Evolutionary conservation across 2,113 vertebrate species (phyloP).

Genomic region (Gracilinanus agilis): DNA sequence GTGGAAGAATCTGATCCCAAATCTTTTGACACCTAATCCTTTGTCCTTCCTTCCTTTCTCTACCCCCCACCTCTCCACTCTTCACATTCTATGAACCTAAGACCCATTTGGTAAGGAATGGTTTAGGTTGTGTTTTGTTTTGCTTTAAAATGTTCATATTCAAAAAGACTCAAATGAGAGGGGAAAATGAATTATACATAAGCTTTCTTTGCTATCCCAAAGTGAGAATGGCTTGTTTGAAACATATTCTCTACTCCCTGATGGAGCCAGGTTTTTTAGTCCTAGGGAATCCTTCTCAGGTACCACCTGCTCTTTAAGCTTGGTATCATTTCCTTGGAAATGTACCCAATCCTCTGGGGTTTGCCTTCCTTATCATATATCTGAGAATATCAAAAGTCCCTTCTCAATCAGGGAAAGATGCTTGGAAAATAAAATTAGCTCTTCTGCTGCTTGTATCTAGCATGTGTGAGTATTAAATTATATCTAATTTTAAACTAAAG

Average conservation of each 20-base stretch:
- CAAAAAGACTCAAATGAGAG: not conserved
- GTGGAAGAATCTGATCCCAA: slow-evolving; percentile 12
- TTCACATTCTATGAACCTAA: not conserved
- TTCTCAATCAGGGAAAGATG: slow-evolving; percentile 45
- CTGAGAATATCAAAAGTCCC: slow-evolving; percentile 52
- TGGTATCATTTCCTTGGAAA: not conserved
- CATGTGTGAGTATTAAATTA: slow-evolving; percentile 75
- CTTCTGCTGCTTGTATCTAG: slow-evolving; percentile 70
- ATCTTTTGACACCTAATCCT: not conserved
- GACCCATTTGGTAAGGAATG: not conserved
- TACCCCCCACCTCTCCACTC: not conserved
- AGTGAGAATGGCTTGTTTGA: not conserved
- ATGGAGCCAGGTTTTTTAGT: not conserved
- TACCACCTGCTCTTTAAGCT: slow-evolving; percentile 10
- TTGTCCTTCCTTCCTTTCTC: not conserved
- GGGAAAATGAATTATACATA: not conserved
- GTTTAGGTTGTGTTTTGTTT: not conserved
- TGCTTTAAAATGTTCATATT: not conserved
- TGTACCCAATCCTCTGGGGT: not conserved
- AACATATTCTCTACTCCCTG: not conserved
- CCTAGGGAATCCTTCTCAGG: not conserved
- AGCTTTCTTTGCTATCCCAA: not conserved
- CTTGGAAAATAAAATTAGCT: slow-evolving; percentile 66
- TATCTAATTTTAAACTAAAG: slow-evolving; percentile 81
- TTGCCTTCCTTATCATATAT: slow-evolving; percentile 4